Evolutionary conservation across 2,797 vertebrate genomes (phyloP), one percentile per base, ranked within the genome.

Genomic region (Sus cebifrons): DNA sequence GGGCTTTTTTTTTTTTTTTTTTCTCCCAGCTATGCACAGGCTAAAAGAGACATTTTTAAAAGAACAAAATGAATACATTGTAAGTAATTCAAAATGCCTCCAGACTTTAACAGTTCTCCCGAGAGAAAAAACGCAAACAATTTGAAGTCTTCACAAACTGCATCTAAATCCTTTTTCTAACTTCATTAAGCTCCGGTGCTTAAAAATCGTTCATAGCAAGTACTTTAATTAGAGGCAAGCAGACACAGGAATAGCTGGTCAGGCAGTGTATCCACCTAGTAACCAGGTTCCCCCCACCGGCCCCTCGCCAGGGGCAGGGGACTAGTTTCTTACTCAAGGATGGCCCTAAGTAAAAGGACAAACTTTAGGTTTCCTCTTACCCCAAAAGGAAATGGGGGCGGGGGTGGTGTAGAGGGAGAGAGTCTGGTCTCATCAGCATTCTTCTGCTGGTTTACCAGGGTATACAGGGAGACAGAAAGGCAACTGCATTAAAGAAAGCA

Each of bases 141-240:
- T 97, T 83, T 97, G 97, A 98, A 98, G 97, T 89, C 95, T 98
- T 98, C 98, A 98, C 95, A 98, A 98, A 97, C 97, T 94, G 97
- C 97, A 98, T 98, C 98, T 97, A 98, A 98, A 99, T 98, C 94
- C 97, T 97, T 97, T 95, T 94, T 97, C 97, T 98, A 98, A 98
- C 98, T 99, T 99, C 98, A 98, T 99, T 99, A 98, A 99, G 96
- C 98, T 97, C 86, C 86, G 77, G 10, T 94, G 97, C 97, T 98
- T 98, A 98, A 98, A 96, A 98, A 98, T 96, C 95, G 49, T 98
- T 98, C 96, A 68, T 95, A 98, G 97, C 96, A 98, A 98, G 96
- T 98, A 97, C 96, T 98, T 98, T 98, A 98, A 99, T 98, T 98
- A 97, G 98, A 98, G 92, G 96, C 8, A 23, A 98, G 92, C 52